These are phyloP conservation scores for Cantharis rustica DNA, from an alignment of 2,888 invertebrate species.

Conservation along the genomic window DNA sequence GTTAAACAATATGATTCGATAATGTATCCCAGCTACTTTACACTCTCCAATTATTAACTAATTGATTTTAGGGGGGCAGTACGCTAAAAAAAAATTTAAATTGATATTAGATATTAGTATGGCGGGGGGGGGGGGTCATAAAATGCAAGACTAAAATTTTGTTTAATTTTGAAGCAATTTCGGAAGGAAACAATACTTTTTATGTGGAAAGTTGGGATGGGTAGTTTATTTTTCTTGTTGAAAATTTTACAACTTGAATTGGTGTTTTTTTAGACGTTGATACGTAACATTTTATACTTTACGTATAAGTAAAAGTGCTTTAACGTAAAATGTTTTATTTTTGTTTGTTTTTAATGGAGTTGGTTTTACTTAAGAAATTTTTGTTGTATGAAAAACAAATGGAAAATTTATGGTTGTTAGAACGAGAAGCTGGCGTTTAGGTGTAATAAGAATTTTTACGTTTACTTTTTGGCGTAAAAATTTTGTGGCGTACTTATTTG, in stretches of 20 bases:
- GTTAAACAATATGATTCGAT: neutral
- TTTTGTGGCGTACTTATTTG: neutral
- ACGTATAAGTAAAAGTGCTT: neutral
- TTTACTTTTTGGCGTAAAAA: neutral
- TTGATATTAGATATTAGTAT: too few species aligned
- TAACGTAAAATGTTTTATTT: neutral
- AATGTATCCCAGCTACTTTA: neutral
- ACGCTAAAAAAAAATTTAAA: too few species aligned
- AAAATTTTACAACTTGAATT: neutral
- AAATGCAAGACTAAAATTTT: too few species aligned
- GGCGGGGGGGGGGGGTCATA: too few species aligned
- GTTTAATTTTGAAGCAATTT: neutral
- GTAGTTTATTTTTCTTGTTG: neutral
- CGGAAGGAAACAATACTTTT: neutral
- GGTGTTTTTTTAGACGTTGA: neutral
- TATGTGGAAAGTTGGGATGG: neutral
- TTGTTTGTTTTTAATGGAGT: conserved; percentile 5
- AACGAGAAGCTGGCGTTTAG: neutral
- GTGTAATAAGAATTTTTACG: neutral
- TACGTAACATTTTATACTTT: neutral
- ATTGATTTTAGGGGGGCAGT: neutral
- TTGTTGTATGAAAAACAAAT: neutral
- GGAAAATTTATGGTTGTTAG: neutral
- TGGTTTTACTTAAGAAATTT: neutral
- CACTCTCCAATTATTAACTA: neutral